These are phyloP conservation scores for Loripinus fragilis DNA, from an alignment of 2,888 invertebrate species.

Conservation along the genomic window DNA sequence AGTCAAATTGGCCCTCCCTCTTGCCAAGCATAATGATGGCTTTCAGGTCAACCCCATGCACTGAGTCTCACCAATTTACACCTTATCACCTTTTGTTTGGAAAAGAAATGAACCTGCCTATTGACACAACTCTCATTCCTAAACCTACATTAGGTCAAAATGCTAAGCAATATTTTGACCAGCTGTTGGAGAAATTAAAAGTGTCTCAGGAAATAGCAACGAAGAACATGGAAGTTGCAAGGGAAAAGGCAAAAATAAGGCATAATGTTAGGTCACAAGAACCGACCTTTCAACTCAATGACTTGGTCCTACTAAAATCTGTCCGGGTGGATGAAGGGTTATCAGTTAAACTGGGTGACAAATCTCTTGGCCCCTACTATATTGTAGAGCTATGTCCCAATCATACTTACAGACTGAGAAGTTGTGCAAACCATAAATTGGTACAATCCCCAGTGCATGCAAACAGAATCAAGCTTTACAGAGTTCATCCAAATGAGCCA, in stretches of 20 bases:
- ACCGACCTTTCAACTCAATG: conserved; percentile 21
- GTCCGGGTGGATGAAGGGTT: conserved; percentile 17
- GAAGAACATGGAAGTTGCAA: conserved; percentile 21
- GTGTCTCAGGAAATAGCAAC: conserved; percentile 29
- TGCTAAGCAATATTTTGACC: conserved; percentile 15
- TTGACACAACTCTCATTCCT: conserved; percentile 24
- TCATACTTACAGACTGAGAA: conserved; percentile 29
- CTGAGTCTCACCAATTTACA: conserved; percentile 10
- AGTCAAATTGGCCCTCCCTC: conserved; percentile 36
- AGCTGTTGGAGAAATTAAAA: conserved; percentile 21
- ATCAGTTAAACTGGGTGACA: too few species aligned
- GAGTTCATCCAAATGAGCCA: too few species aligned
- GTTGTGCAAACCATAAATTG: conserved; percentile 1
- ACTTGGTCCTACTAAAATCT: conserved; percentile 27
- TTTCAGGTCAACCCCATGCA: not conserved
- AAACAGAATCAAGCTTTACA: conserved; percentile 13
- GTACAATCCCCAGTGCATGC: conserved; percentile 39
- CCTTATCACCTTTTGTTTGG: conserved; percentile 35
- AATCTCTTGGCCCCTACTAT: conserved; percentile 30
- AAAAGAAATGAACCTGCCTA: conserved; percentile 36
- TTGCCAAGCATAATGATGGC: conserved; percentile 37
- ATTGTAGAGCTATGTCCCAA: conserved; percentile 27
- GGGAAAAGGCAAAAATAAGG: conserved; percentile 24
- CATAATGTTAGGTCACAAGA: conserved; percentile 33
- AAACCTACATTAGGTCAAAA: conserved; percentile 1